Evolutionary conservation across 2,888 invertebrate genomes (phyloP), one percentile per base, ranked within the genome.

Genomic region (Cataglyphis altisquamis): DNA sequence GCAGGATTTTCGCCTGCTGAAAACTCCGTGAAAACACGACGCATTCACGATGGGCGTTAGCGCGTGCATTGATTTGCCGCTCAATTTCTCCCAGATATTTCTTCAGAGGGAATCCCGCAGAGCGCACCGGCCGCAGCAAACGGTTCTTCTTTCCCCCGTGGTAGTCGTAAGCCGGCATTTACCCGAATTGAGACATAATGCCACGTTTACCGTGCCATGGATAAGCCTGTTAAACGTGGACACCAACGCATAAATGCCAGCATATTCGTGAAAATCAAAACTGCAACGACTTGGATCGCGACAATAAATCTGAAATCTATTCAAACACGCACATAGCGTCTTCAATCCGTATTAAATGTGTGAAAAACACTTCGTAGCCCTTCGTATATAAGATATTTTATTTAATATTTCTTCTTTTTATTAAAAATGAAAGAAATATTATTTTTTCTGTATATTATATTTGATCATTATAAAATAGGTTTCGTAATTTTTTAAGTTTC

Each of bases 51-150:
- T 86, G 91, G 93, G 94, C 92, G 94, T 94, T 90, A 94, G 92
- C 91, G 93, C 94, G 92, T 93, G 92, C 92, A 92, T 93, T 92
- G 93, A 94, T 95, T 94, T 94, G 91, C 90, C 94, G 94, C 94
- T 94, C 94, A 94, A 94, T 94, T 94, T 94, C 94, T 88, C 70
- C 86, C 91, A 91, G 93, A 92, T 92, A 93, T 94, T 92, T 91
- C 88, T 85, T 86, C 84, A 86, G 80, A 84, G 41, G 88, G 88
- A 90, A 91, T 90, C 89, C 84, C 45, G 83, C 86, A 87, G 84
- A 67, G 82, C 75, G 82, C 75, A 67, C 86, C 72, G 72, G 75
- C 80, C 81, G 52, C 60, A 66, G 36, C 83, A 87, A n/a, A 18
- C 80, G 88, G 86, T 74, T 82, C 77, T 72, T 75, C 87, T 74